Percentiles rank a stretch among this genome's conserved stretches.
phyloP scores from a whole-genome alignment of 2,888 invertebrate species.

The Eupithecia tripunctaria region DNA sequence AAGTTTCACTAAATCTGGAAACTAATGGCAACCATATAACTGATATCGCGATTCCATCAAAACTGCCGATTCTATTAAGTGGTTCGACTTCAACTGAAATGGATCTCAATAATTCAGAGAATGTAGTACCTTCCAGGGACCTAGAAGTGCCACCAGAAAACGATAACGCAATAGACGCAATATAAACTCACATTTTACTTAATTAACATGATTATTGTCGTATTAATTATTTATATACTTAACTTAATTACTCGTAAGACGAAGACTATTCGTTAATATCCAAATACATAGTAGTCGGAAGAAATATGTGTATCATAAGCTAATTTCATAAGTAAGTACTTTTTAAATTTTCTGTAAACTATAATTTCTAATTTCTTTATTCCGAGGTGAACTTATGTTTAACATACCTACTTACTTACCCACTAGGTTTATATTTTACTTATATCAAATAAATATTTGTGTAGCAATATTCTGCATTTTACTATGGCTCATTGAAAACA shows the following conservation, averaged over 20 bases:
- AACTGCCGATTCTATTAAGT: slow-evolving; percentile 21
- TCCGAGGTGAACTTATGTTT: not conserved
- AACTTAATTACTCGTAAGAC: not conserved
- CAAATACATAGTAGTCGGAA: not conserved
- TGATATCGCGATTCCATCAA: slow-evolving; percentile 3
- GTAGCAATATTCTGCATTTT: not conserved
- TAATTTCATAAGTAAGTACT: not conserved
- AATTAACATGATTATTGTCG: not conserved
- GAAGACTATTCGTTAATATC: not conserved
- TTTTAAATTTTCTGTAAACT: not conserved
- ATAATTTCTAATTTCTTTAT: not conserved
- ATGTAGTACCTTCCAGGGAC: slow-evolving; percentile 5
- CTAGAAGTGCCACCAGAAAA: not conserved
- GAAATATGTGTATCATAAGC: slow-evolving; percentile 7
- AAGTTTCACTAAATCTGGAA: slow-evolving; percentile 14
- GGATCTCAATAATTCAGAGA: slow-evolving; percentile 8
- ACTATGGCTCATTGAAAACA: not conserved
- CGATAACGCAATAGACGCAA: slow-evolving; percentile 14
- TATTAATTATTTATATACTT: slow-evolving; percentile 8
- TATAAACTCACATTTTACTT: not conserved
- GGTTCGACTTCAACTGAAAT: not conserved
- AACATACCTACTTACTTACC: not conserved
- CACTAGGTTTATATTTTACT: not conserved
- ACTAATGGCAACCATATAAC: slow-evolving; percentile 15
- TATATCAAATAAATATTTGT: slow-evolving; percentile 13